These are phyloP conservation scores for Mormyrus lacerda DNA, from an alignment of 2,113 vertebrate genomes.

Conservation along the genomic window DNA sequence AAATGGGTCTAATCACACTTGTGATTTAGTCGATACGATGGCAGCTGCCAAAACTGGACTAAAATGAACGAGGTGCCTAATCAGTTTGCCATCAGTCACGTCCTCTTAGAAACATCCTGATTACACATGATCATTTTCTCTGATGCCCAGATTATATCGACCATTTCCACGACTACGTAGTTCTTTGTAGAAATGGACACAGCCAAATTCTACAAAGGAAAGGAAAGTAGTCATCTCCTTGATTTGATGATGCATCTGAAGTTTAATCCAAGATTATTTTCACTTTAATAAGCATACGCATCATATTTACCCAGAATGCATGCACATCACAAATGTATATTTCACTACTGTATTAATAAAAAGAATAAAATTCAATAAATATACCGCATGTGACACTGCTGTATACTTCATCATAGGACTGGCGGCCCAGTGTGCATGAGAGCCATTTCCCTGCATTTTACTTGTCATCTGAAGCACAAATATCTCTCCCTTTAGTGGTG, in stretches of 20 bases:
- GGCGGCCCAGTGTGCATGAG: neutral
- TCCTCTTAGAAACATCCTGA: neutral
- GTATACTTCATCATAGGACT: neutral
- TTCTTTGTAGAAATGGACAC: neutral
- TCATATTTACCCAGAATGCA: neutral
- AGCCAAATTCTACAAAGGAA: neutral
- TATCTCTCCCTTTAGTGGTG: neutral
- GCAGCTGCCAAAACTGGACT: neutral
- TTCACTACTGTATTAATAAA: neutral
- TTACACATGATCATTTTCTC: neutral
- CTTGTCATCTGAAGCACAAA: neutral
- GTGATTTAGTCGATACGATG: neutral
- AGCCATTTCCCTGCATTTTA: neutral
- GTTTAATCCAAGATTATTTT: neutral
- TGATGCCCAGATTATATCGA: neutral
- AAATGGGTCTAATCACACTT: neutral
- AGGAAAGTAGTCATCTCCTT: neutral
- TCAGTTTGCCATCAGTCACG: neutral
- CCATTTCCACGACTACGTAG: neutral
- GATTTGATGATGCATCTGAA: neutral
- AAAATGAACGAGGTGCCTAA: neutral
- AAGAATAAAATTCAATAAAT: conserved; percentile 15
- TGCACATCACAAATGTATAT: neutral
- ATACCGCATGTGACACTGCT: neutral
- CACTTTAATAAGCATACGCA: neutral